Conservation (phyloP, 2,888 invertebrate genomes). For the Trissonchulus latispiculum region DNA sequence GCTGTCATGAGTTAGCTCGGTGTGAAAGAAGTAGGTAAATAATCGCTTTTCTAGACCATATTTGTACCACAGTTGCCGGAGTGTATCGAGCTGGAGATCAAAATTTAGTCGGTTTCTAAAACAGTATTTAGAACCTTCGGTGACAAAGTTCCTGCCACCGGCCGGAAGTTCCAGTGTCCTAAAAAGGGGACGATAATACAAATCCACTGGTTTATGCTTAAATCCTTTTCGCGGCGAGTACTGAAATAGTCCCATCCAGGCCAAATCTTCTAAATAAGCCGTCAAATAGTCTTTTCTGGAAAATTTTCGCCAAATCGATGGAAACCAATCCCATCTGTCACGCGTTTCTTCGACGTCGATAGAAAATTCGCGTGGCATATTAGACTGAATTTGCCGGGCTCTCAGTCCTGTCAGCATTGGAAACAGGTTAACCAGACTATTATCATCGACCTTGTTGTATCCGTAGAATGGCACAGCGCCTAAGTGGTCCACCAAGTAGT, state of each 20-base stretch:
- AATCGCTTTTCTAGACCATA: background rate
- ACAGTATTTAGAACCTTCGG: background rate
- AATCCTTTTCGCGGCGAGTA: background rate
- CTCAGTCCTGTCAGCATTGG: conserved; percentile 61
- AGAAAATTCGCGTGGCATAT: background rate
- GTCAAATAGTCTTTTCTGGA: conserved; percentile 7
- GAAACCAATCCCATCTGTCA: background rate
- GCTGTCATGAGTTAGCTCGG: conserved; percentile 12
- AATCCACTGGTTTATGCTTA: background rate
- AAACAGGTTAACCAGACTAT: conserved; percentile 76
- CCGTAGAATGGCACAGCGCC: conserved; percentile 66
- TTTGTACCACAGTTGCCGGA: background rate
- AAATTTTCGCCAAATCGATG: background rate
- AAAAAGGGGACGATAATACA: background rate
- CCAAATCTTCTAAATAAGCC: background rate
- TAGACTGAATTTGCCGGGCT: background rate
- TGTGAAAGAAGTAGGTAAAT: conserved; percentile 3
- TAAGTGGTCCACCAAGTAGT: conserved; percentile 55
- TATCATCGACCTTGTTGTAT: conserved; percentile 82
- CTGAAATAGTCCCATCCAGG: conserved; percentile 7
- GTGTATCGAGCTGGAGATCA: background rate
- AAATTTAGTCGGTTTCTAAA: background rate
- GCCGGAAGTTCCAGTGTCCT: background rate
- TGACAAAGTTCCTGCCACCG: background rate
- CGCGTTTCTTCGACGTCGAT: conserved; percentile 17